Percentiles rank a stretch among this genome's conserved stretches.
Evolutionary conservation across 1,140 invertebrate species (phyloP).

Genomic region (Anoplolepis gracilipes): DNA sequence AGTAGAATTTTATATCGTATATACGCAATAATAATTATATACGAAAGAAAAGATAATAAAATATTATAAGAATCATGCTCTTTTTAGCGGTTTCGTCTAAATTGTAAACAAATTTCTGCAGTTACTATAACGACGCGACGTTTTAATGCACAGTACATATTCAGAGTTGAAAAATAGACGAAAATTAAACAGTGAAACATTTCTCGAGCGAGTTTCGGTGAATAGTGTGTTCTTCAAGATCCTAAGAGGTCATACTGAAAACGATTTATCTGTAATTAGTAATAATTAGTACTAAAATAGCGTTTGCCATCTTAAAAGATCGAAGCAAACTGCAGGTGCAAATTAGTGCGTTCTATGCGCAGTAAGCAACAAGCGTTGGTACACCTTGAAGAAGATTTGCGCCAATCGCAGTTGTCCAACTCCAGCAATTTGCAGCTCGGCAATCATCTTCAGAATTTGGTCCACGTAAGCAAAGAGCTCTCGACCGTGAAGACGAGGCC

Average conservation of each 20-base stretch:
- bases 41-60: background rate
- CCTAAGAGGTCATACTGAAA: background rate
- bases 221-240: background rate
- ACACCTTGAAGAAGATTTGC: constrained; percentile 64
- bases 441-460: constrained; percentile 59
- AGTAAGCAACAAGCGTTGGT: constrained; percentile 76
- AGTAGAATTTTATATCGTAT: background rate
- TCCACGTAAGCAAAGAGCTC: constrained; percentile 77
- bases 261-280: background rate
- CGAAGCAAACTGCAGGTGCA: background rate
- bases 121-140: background rate
- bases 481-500: constrained; percentile 83
- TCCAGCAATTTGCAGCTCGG: constrained; percentile 65
- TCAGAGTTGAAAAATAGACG: background rate
- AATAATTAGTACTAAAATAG: background rate
- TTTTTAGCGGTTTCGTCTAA: background rate
- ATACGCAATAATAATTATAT: background rate
- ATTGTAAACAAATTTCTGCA: constrained; percentile 2
- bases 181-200: background rate
- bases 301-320: background rate
- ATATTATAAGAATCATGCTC: background rate
- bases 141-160: background rate
- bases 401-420: constrained; percentile 60
- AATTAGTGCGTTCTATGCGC: constrained; percentile 77
- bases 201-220: constrained; percentile 21